A percentile compares a stretch with the other conserved stretches of the same genome.
Evolutionary conservation across 2,797 vertebrate species (phyloP).

Genomic region (Glossophaga mutica): DNA sequence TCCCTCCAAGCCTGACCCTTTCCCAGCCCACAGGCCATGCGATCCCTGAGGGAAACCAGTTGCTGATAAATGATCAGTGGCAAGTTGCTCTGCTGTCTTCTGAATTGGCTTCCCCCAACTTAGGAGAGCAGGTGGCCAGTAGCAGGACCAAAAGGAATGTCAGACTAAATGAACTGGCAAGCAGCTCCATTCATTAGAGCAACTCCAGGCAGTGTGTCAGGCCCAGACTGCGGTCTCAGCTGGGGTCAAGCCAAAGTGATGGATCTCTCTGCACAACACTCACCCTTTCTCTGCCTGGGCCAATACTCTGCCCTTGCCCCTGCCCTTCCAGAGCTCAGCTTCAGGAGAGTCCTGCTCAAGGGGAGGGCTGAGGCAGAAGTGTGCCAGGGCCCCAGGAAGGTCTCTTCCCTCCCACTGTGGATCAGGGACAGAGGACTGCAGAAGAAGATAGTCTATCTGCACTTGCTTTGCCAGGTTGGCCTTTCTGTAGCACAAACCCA

Average conservation of each 20-base stretch:
- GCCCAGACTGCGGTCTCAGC: constrained; percentile 15
- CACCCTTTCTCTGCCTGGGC: background rate
- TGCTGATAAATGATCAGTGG: constrained; percentile 46
- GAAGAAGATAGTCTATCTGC: background rate
- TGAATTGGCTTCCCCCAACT: constrained; percentile 64
- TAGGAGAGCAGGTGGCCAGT: constrained; percentile 60
- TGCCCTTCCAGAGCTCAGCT: background rate
- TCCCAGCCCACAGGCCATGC: background rate
- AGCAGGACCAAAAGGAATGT: constrained; percentile 61
- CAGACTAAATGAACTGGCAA: constrained; percentile 75
- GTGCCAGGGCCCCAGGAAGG: background rate
- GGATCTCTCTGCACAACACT: background rate
- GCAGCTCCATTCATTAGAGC: constrained; percentile 76
- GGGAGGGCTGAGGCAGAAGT: background rate
- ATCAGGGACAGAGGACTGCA: background rate
- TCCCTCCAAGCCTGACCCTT: background rate
- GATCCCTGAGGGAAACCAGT: background rate
- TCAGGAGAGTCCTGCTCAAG: background rate
- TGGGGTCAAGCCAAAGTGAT: background rate
- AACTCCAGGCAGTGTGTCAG: constrained; percentile 65
- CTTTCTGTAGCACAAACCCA: background rate
- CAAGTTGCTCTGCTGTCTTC: constrained; percentile 43
- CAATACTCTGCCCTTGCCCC: background rate
- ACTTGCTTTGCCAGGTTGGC: background rate
- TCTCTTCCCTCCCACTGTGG: background rate